Conservation (phyloP, 2,113 vertebrate species). For the Sterrhoptilus dennistouni region DNA sequence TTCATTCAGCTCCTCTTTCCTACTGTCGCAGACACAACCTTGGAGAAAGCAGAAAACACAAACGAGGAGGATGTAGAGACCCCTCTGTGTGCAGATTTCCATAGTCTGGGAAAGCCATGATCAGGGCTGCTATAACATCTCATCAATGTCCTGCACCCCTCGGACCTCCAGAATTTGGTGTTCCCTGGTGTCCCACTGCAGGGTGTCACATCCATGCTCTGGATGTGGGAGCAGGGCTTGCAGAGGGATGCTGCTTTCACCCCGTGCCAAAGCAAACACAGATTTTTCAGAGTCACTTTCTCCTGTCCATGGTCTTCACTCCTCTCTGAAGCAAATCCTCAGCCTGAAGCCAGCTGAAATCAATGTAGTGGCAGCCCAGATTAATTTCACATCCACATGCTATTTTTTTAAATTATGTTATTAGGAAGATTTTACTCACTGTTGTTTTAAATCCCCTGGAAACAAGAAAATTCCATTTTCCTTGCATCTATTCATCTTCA, state of each 20-base stretch:
- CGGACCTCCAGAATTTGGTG: background rate
- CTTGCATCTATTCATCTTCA: slow-evolving; percentile 31
- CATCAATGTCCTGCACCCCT: accelerated
- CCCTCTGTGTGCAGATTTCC: background rate
- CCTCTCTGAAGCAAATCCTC: background rate
- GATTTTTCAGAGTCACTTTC: background rate
- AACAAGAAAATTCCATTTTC: slow-evolving; percentile 38
- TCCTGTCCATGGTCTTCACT: background rate
- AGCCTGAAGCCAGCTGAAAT: background rate
- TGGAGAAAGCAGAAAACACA: background rate
- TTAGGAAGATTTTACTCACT: slow-evolving; percentile 18
- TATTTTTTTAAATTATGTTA: slow-evolving; percentile 36
- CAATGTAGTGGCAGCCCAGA: background rate
- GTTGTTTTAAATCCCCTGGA: slow-evolving; percentile 41
- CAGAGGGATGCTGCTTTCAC: accelerated
- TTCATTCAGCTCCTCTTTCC: background rate
- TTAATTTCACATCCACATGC: background rate
- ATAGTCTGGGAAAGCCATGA: background rate
- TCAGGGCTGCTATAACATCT: background rate
- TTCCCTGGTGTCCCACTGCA: background rate
- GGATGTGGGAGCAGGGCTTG: background rate
- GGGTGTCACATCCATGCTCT: background rate
- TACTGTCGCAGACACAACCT: accelerated
- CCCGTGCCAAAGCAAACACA: background rate
- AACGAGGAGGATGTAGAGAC: background rate